Conservation (phyloP, 2,113 vertebrate genomes). For the Cyphomyrus discorhynchus region DNA sequence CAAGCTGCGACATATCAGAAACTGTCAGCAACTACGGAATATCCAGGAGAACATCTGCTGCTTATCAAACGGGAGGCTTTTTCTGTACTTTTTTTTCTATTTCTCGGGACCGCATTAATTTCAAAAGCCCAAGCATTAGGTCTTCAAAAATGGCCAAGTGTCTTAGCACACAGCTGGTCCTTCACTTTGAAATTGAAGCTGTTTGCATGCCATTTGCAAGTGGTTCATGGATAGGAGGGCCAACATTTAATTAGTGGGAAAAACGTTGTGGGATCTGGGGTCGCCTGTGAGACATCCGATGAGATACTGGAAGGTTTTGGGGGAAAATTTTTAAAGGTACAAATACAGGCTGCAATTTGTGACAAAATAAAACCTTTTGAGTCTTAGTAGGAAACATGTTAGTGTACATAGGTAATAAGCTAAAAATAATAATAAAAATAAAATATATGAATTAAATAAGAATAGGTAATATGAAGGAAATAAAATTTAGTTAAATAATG, state of each 20-base stretch:
- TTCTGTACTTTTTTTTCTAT: constrained; percentile 33
- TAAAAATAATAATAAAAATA: background rate
- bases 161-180: constrained; percentile 66
- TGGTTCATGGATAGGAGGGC: constrained; percentile 47
- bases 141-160: constrained; percentile 48
- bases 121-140: constrained; percentile 65
- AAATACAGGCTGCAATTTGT: background rate
- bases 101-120: constrained; percentile 59
- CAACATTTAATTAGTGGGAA: constrained; percentile 57
- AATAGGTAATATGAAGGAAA: background rate
- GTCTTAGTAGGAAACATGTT: background rate
- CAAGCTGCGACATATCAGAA: constrained; percentile 66
- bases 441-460: background rate
- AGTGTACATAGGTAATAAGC: background rate
- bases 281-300: constrained; percentile 21
- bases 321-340: constrained; percentile 30
- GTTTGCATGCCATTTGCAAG: constrained; percentile 58
- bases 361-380: background rate
- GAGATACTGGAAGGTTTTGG: constrained; percentile 21
- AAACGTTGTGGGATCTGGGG: constrained; percentile 28
- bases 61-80: constrained; percentile 64
- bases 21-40: constrained; percentile 62
- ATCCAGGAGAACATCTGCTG: constrained; percentile 73
- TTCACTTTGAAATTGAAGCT: constrained; percentile 79
- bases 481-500: background rate